Base-by-base conservation (phyloP, 2,797 vertebrate genomes). In the Melanotaenia trifasciata region DNA sequence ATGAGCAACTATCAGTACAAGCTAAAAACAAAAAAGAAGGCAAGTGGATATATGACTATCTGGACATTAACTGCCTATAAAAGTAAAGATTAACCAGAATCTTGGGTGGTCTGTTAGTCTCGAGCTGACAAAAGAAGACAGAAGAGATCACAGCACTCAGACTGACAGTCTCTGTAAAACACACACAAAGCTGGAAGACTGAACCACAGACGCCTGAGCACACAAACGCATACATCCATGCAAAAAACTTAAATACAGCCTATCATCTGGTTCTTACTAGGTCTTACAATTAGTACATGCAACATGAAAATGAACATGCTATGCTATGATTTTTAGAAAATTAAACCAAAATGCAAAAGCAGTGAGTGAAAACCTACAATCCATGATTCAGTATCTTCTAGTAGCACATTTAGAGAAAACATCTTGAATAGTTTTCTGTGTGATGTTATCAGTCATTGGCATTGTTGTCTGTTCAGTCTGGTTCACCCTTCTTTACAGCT, bases 41-140 rank as follows among this genome's bases (percentile, higher is more conserved):
- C 40, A 43, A 16, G 40, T 18, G 16, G 0, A 0, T 24, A 40
- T 16, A 45, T 30, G 12, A 51, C 43, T 45, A 18, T 45, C 16
- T 45, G 43, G 16, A 18, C 43, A 45, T 45, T 18, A 45, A 20
- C n/a, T n/a, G 20, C 8, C 47, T 22, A 10, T 50, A 22, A 50
- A 10, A 50, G 47, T 50, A 50, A 50, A n/a, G 7, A 50, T 22
- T 50, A 50, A 22, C 47, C 47, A 22, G 47, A 3, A n/a, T 18
- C 40, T 40, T 43, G 40, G 40, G 40, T 43, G 40, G 40, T 16
- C 40, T 6, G 40, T 43, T 16, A 16, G 47, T 50, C 7, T 50
- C 8, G 22, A n/a, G 47, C 47, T 22, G n/a, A 50, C n/a, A 22
- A 50, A 3, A 50, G 20, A 50, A 50, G 45, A 10, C 18, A 10